phyloP scores from a whole-genome alignment of 2,888 invertebrate species.

The Sisyra terminalis region DNA sequence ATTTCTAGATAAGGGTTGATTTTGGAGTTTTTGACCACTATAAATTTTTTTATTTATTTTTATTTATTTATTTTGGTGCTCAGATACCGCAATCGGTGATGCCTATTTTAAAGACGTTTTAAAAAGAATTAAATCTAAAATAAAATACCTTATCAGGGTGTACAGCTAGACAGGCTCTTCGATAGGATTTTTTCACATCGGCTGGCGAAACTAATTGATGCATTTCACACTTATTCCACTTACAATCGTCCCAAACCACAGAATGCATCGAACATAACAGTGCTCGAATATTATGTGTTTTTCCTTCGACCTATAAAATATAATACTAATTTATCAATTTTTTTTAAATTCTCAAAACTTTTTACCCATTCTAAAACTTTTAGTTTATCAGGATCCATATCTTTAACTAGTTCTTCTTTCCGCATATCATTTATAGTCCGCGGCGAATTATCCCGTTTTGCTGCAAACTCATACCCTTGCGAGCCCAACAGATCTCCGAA shows the following conservation, averaged over 20 bases:
- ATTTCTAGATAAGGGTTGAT: no score
- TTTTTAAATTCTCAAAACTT: conserved; percentile 1
- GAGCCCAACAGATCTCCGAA: conserved; percentile 85
- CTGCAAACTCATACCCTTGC: conserved; percentile 71
- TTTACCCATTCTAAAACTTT: conserved; percentile 67
- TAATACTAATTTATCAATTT: background rate
- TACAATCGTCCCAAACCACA: conserved; percentile 82
- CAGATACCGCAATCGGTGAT: no score
- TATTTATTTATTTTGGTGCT: no score
- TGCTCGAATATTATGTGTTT: conserved; percentile 91
- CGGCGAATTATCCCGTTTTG: conserved; percentile 57
- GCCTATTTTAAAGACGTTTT: conserved; percentile 5
- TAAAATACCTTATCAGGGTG: conserved; percentile 90
- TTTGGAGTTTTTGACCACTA: no score
- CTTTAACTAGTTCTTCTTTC: conserved; percentile 66
- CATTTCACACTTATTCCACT: conserved; percentile 92
- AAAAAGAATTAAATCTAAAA: conserved; percentile 5
- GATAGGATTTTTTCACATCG: conserved; percentile 91
- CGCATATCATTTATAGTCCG: conserved; percentile 87
- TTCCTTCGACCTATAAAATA: conserved; percentile 65
- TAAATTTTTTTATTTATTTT: no score
- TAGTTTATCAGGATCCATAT: conserved; percentile 84
- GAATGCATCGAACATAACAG: conserved; percentile 86
- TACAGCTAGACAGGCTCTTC: conserved; percentile 89
- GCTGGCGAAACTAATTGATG: conserved; percentile 77